Conservation (phyloP, 2,797 vertebrate genomes). For the Distichodus sexfasciatus region DNA sequence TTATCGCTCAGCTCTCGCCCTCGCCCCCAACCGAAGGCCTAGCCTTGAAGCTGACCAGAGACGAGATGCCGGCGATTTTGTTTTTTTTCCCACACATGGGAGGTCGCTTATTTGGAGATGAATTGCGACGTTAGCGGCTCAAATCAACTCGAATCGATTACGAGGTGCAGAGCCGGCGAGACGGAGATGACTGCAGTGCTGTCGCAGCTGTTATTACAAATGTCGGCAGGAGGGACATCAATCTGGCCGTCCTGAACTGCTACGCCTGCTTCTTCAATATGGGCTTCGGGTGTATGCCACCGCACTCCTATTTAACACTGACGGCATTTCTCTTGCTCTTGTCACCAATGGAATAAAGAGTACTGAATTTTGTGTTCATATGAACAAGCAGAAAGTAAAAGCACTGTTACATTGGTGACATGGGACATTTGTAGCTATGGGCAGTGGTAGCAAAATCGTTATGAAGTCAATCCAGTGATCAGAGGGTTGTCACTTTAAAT, state of each 20-base stretch:
- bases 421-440: too few relatives aligned
- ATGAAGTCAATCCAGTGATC: too few relatives aligned
- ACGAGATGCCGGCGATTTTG: not conserved
- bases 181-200: conserved; percentile 32
- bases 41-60: conserved; percentile 31
- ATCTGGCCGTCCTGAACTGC: conserved; percentile 35
- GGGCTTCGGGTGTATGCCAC: conserved; percentile 7
- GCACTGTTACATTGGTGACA: too few relatives aligned
- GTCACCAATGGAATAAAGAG: too few relatives aligned
- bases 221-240: conserved; percentile 37
- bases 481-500: too few relatives aligned
- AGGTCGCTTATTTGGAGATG: conserved; percentile 42
- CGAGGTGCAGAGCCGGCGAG: conserved; percentile 27
- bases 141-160: conserved; percentile 52
- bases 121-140: conserved; percentile 48
- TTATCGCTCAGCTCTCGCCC: conserved; percentile 24
- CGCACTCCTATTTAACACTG: not conserved
- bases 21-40: conserved; percentile 22
- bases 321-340: not conserved
- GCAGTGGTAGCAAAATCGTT: too few relatives aligned
- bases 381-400: too few relatives aligned
- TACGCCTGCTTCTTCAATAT: conserved; percentile 15
- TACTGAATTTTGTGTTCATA: too few relatives aligned
- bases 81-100: conserved; percentile 31
- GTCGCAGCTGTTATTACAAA: conserved; percentile 40